Evolutionary conservation across 2,113 vertebrate genomes (phyloP).

Genomic region (Chloebia gouldiae): DNA sequence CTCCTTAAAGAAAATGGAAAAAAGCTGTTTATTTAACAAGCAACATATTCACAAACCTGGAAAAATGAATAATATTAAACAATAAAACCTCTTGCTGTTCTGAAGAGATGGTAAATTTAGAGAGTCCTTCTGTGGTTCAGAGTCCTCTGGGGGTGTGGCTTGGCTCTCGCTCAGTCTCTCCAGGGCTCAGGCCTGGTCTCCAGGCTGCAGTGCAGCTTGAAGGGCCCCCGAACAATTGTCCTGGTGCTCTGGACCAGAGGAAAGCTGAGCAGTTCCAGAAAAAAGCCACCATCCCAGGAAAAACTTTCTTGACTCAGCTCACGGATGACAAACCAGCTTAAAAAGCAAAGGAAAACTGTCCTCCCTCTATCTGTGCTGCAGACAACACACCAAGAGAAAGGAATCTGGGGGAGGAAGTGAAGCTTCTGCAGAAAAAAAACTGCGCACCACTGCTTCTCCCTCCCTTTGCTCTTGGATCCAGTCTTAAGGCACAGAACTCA

Average conservation of each 20-base stretch:
- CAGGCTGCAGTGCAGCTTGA: not conserved
- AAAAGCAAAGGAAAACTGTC: not conserved
- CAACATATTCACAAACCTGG: not conserved
- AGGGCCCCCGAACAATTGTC: fast-evolving
- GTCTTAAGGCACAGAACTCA: not conserved
- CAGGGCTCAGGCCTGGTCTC: fast-evolving
- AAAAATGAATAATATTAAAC: not conserved
- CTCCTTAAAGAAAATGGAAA: not conserved
- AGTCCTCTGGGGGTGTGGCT: not conserved
- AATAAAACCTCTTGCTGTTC: not conserved
- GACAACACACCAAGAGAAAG: not conserved
- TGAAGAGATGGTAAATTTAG: not conserved
- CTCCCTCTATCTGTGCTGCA: not conserved
- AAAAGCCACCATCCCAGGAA: not conserved
- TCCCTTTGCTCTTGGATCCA: too few relatives aligned
- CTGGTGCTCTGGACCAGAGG: not conserved
- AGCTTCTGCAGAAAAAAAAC: not conserved
- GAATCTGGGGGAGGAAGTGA: not conserved
- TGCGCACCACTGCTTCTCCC: fast-evolving
- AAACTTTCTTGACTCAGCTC: not conserved
- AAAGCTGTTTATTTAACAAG: not conserved
- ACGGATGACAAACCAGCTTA: not conserved
- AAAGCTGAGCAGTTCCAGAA: not conserved
- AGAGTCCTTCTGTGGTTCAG: not conserved
- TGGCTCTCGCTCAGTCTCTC: not conserved